phyloP scores from a whole-genome alignment of 1,140 invertebrate species.

The Drosophila hydei region DNA sequence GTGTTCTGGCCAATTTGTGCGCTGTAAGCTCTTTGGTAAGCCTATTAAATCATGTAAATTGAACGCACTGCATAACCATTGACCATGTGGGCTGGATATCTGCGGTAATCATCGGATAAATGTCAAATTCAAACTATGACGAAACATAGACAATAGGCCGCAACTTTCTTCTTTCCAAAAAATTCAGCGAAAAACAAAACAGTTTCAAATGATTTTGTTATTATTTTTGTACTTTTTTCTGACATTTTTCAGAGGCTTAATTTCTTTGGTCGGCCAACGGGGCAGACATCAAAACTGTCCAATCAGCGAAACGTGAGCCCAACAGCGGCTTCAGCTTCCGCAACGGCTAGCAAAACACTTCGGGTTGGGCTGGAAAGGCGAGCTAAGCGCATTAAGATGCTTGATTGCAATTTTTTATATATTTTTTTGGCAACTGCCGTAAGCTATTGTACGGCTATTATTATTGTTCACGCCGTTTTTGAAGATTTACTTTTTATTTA shows the following conservation, averaged over 20 bases:
- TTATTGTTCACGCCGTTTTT: constrained; percentile 55
- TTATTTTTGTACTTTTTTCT: neutral
- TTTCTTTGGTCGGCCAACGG: constrained; percentile 7
- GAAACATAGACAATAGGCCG: constrained; percentile 29
- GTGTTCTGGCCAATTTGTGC: neutral
- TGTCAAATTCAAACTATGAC: constrained; percentile 41
- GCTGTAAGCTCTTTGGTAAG: neutral
- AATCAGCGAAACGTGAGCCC: constrained; percentile 53
- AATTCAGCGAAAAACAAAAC: constrained; percentile 24
- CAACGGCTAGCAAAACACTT: constrained; percentile 6
- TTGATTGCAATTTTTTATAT: constrained; percentile 57
- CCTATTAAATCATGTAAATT: constrained; percentile 12
- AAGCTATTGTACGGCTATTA: constrained; percentile 41
- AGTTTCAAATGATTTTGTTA: constrained; percentile 19
- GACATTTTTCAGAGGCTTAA: constrained; percentile 17
- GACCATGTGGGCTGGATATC: constrained; percentile 5
- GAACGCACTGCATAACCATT: neutral
- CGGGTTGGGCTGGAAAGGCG: neutral
- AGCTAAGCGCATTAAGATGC: constrained; percentile 61
- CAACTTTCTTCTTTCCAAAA: constrained; percentile 50
- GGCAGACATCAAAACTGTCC: constrained; percentile 51
- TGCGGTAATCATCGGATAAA: constrained; percentile 34
- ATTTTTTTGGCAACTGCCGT: constrained; percentile 32
- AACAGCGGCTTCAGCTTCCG: constrained; percentile 39
- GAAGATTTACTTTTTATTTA: constrained; percentile 41